A percentile compares a stretch with the other conserved stretches of the same genome.
Evolutionary conservation across 2,113 vertebrate species (phyloP).

Genomic region (Polypterus senegalus): DNA sequence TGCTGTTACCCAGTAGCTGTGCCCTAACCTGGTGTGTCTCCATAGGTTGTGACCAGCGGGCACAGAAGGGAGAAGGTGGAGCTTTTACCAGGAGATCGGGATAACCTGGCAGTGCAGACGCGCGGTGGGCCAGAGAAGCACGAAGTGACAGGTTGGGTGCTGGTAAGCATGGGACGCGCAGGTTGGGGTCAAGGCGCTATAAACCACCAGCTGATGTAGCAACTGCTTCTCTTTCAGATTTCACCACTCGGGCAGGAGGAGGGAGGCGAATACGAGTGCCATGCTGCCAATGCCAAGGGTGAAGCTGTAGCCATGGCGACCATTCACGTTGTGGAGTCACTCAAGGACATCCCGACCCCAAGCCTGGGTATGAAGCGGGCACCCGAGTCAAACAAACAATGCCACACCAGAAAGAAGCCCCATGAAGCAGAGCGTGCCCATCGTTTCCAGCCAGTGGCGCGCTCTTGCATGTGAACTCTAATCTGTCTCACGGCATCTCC

Average conservation of each 20-base stretch:
- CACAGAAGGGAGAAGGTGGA: conserved; percentile 52
- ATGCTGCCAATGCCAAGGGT: conserved; percentile 69
- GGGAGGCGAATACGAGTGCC: conserved; percentile 78
- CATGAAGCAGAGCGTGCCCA: too few relatives aligned
- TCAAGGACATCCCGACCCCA: conserved; percentile 50
- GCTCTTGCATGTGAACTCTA: too few relatives aligned
- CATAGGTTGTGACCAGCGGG: too few relatives aligned
- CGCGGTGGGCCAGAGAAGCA: conserved; percentile 87
- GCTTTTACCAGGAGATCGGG: conserved; percentile 75
- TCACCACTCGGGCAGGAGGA: conserved; percentile 74
- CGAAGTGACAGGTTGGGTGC: conserved; percentile 88
- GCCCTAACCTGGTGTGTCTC: too few relatives aligned
- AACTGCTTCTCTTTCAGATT: conserved; percentile 44
- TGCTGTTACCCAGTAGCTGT: too few relatives aligned
- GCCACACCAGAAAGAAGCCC: too few relatives aligned
- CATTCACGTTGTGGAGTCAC: conserved; percentile 63
- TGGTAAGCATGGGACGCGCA: conserved; percentile 48
- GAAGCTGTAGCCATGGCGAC: conserved; percentile 64
- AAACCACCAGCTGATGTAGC: too few relatives aligned
- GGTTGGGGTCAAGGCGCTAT: too few relatives aligned
- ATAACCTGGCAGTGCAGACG: conserved; percentile 84
- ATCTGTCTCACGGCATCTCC: too few relatives aligned
- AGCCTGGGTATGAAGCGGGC: too few relatives aligned
- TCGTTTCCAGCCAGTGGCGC: too few relatives aligned
- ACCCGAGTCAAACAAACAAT: too few relatives aligned